Evolutionary conservation across 2,797 vertebrate genomes (phyloP).

Genomic region (Choloepus didactylus): DNA sequence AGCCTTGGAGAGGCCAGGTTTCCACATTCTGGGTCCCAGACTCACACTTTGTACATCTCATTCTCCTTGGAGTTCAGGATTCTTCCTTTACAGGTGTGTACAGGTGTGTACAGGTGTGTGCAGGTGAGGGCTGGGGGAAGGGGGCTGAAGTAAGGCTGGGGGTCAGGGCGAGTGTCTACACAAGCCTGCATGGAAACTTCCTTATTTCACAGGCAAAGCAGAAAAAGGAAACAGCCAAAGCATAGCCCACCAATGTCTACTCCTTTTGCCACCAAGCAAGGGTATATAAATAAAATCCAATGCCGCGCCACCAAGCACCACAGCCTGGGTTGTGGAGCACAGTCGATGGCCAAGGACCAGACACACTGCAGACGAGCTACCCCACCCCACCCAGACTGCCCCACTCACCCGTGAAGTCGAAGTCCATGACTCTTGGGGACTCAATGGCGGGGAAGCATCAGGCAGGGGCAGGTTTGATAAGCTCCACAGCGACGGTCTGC

Average conservation of each 20-base stretch:
- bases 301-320: fast-evolving
- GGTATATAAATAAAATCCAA: not conserved
- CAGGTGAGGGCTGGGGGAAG: not conserved
- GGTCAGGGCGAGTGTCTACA: fast-evolving
- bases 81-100: not conserved
- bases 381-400: no score
- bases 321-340: not conserved
- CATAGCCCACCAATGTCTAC: not conserved
- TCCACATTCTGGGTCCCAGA: not conserved
- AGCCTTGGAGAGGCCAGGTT: not conserved
- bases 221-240: not conserved
- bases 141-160: not conserved
- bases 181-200: not conserved
- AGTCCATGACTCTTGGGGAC: fast-evolving
- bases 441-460: not conserved
- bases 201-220: not conserved
- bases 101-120: not conserved
- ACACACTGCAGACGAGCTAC: not conserved
- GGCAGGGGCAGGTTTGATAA: not conserved
- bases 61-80: not conserved
- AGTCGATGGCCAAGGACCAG: not conserved
- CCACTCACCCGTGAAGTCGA: fast-evolving
- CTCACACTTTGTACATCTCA: not conserved
- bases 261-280: not conserved
- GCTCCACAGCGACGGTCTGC: no score